Conservation (phyloP, 2,113 vertebrate genomes). For the Syrmaticus mikado region DNA sequence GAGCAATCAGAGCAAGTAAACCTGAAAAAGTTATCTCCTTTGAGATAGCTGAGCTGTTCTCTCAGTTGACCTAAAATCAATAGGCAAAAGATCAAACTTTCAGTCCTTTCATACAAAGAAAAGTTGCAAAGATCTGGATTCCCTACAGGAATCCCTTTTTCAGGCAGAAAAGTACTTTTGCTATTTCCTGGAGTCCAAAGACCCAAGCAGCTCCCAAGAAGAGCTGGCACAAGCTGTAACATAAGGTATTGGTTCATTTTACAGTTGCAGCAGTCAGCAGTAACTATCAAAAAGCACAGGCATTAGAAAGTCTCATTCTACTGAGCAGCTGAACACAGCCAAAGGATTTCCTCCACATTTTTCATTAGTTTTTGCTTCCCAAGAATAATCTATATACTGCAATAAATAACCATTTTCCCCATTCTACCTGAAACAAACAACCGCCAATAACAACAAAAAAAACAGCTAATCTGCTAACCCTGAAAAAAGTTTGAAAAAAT, state of each 20-base stretch:
- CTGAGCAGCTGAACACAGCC: background rate
- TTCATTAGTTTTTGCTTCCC: background rate
- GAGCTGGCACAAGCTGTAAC: accelerated
- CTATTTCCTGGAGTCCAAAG: background rate
- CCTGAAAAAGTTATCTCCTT: conserved; percentile 98
- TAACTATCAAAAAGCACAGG: background rate
- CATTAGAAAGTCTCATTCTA: background rate
- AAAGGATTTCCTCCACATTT: background rate
- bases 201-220: background rate
- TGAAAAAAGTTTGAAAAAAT: background rate
- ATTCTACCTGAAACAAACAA: background rate
- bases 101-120: background rate
- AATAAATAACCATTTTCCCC: background rate
- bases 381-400: background rate
- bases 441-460: no score
- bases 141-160: background rate
- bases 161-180: background rate
- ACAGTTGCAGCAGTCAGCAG: background rate
- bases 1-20: conserved; percentile 91
- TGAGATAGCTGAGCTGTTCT: conserved; percentile 93
- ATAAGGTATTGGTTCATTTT: background rate
- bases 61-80: conserved; percentile 87
- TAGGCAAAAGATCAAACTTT: background rate
- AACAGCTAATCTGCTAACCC: background rate
- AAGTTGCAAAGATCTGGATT: background rate